These are phyloP conservation scores for Arctia plantaginis DNA, from an alignment of 2,888 invertebrate species.

Conservation along the genomic window DNA sequence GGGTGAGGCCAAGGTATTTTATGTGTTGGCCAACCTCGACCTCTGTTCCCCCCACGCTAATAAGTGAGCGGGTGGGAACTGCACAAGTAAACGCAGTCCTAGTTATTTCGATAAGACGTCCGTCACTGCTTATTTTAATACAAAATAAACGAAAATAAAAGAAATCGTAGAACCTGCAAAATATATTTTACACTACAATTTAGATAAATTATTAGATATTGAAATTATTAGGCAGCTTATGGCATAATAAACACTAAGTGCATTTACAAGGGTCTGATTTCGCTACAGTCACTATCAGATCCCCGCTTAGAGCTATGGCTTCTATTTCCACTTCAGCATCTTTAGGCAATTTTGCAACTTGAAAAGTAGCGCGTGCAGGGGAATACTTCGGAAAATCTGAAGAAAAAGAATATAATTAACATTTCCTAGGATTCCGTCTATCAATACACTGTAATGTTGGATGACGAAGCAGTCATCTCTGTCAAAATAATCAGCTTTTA, in stretches of 20 bases:
- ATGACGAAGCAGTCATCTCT: not conserved
- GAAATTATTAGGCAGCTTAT: not conserved
- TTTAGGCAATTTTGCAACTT: conserved; percentile 92
- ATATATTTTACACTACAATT: not conserved
- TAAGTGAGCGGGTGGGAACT: too few relatives aligned
- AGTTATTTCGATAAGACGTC: not conserved
- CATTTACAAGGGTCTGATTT: conserved; percentile 54
- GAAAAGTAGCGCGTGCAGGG: conserved; percentile 95
- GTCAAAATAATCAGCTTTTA: not conserved
- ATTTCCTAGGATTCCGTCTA: not conserved
- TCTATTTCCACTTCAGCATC: conserved; percentile 94
- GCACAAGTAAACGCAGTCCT: too few relatives aligned
- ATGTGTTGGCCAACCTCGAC: too few relatives aligned
- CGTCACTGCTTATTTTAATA: not conserved
- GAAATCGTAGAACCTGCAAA: not conserved
- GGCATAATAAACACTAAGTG: not conserved
- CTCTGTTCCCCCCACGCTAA: too few relatives aligned
- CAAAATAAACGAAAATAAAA: not conserved
- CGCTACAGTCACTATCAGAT: conserved; percentile 79
- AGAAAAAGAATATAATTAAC: conserved; percentile 34
- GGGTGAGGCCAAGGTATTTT: too few relatives aligned
- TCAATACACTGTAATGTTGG: not conserved
- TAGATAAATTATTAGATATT: not conserved
- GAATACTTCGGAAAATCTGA: conserved; percentile 91
- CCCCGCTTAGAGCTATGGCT: conserved; percentile 92